Base-by-base conservation (phyloP, 2,113 vertebrate species). In the Aegithalos caudatus region DNA sequence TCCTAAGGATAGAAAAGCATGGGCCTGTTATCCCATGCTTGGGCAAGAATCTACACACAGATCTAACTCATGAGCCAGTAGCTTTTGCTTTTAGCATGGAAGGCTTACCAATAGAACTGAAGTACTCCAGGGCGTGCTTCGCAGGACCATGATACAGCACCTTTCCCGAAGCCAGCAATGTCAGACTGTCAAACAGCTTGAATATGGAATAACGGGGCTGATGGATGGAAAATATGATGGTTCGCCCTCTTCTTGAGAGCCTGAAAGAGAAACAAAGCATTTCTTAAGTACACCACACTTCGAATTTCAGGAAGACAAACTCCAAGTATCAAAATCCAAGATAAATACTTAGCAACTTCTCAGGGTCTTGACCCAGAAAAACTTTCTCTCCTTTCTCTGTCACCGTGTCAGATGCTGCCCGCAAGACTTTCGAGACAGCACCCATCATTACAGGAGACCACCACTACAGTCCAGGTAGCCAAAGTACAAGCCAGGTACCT, bases 201-300 rank as follows among this genome's bases (percentile, higher is more conserved):
- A 97, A 98, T 92, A 98, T 98, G 38, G 97, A 98, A 45, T 97
- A 98, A 21, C 97, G 97, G 16, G 97, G 97, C 81, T 98, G 97
- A 62, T 98, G 97, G 90, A 98, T 98, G 17, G 97, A 98, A 78
- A 98, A 97, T 74, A 98, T 96, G 77, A 98, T 97, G 38, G 97
- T 98, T 94, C 97, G 44, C 24, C 97, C 97, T 86, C 94, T 95
- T 95, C 96, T 94, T 38, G 97, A 97, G 45, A 98, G 96, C 44
- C 97, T 98, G 90, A 72, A 93, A 96, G 18, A 86, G 50, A 81
- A 91, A 86, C 7, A 90, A 87, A 86, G 42, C 25, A 80, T 58
- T 25, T 71, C 44, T 81, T 62, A 96, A 61, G 50, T 28, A 66
- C 20, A 74, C 15, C 10, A 62, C 10, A 27, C 33, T 81, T 79